phyloP scores from a whole-genome alignment of 2,797 vertebrate genomes.

The Hoplostethus atlanticus region DNA sequence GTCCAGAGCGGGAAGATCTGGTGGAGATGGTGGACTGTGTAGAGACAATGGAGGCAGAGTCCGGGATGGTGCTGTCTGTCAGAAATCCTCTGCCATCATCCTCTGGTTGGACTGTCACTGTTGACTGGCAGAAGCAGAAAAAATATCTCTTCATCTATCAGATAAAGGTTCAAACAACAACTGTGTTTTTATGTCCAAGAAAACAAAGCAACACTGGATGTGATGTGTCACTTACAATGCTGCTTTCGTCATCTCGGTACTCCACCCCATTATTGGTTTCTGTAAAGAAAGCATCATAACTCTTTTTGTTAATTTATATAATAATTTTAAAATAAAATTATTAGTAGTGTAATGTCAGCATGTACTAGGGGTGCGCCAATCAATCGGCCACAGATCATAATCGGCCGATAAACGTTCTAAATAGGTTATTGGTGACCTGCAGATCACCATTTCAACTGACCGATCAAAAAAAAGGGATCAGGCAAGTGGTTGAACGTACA shows the following conservation, averaged over 20 bases:
- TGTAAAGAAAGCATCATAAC: conserved; percentile 71
- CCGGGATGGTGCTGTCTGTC: conserved; percentile 82
- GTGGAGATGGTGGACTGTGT: conserved; percentile 77
- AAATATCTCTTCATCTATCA: neutral
- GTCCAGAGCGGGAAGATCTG: conserved; percentile 83
- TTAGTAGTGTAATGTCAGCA: conserved; percentile 13
- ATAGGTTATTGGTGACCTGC: too few relatives aligned
- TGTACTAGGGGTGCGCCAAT: too few relatives aligned
- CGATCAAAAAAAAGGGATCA: too few relatives aligned
- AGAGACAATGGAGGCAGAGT: conserved; percentile 79
- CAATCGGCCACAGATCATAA: too few relatives aligned
- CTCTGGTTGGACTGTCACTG: conserved; percentile 72
- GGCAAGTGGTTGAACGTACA: too few relatives aligned
- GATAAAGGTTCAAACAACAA: neutral
- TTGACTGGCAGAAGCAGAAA: conserved; percentile 81
- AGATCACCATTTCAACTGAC: too few relatives aligned
- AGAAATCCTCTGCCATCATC: conserved; percentile 83
- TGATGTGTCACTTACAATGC: conserved; percentile 85
- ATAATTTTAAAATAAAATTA: neutral
- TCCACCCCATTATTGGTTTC: conserved; percentile 89
- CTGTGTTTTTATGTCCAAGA: neutral
- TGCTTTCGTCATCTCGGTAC: conserved; percentile 89
- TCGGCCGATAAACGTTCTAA: too few relatives aligned
- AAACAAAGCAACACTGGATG: neutral
- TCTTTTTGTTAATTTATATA: neutral